Percentiles rank a stretch among this genome's conserved stretches.
These are phyloP conservation scores for Nymphalis io DNA, from an alignment of 1,140 invertebrate genomes.

Conservation along the genomic window DNA sequence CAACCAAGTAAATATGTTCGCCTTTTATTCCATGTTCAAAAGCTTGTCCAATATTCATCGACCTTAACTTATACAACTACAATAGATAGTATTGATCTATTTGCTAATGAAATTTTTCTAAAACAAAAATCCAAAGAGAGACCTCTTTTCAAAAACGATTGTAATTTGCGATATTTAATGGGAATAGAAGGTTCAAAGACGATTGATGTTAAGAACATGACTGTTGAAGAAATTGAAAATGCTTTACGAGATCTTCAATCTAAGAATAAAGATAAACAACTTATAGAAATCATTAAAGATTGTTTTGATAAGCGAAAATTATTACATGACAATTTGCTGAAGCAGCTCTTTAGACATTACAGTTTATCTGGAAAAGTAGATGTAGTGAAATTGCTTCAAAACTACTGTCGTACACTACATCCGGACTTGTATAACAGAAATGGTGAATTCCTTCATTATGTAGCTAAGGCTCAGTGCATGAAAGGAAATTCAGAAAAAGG, in stretches of 20 bases:
- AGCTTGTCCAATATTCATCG: slow-evolving; percentile 27
- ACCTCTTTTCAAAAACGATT: slow-evolving; percentile 42
- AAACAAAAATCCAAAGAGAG: slow-evolving; percentile 39
- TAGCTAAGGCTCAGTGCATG: slow-evolving; percentile 69
- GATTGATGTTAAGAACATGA: slow-evolving; percentile 48
- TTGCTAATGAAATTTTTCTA: slow-evolving; percentile 48
- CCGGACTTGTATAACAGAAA: slow-evolving; percentile 54
- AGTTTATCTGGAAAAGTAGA: slow-evolving; percentile 59
- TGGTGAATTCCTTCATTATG: slow-evolving; percentile 69
- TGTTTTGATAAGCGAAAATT: slow-evolving; percentile 48
- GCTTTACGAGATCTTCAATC: slow-evolving; percentile 45
- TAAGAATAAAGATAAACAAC: slow-evolving; percentile 55
- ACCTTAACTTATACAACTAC: slow-evolving; percentile 30
- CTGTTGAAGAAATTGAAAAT: slow-evolving; percentile 49
- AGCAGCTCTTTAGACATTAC: slow-evolving; percentile 60
- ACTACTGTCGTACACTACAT: slow-evolving; percentile 54
- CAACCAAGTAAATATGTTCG: slow-evolving; percentile 40
- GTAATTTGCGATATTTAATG: slow-evolving; percentile 46
- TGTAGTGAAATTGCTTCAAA: slow-evolving; percentile 51
- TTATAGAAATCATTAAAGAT: slow-evolving; percentile 49
- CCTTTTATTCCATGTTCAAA: slow-evolving; percentile 27
- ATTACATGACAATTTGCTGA: slow-evolving; percentile 51
- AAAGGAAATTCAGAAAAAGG: slow-evolving; percentile 73
- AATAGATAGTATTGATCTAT: slow-evolving; percentile 41
- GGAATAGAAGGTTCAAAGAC: slow-evolving; percentile 37